These are phyloP conservation scores for Oryzias melastigma DNA, from an alignment of 2,113 vertebrate genomes.

Conservation along the genomic window DNA sequence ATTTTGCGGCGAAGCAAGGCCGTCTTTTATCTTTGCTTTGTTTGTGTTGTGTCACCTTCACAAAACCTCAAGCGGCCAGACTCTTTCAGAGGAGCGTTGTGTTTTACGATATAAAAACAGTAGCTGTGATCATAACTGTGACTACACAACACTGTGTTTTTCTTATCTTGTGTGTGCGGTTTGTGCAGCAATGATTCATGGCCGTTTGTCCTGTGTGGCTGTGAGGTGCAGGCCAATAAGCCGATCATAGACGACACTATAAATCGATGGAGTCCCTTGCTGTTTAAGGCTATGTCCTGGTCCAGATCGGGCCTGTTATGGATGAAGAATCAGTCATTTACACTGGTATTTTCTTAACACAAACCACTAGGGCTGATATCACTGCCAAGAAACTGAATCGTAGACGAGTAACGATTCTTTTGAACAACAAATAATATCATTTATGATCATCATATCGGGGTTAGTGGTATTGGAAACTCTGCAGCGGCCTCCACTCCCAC, in stretches of 20 bases:
- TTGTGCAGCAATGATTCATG: slow-evolving; percentile 49
- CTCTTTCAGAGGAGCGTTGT: slow-evolving; percentile 27
- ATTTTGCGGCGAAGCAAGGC: slow-evolving; percentile 30
- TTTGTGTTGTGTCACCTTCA: slow-evolving; percentile 42
- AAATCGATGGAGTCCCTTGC: slow-evolving; percentile 73
- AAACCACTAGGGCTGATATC: neutral
- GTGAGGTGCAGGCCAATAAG: slow-evolving; percentile 68
- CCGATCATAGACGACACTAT: slow-evolving; percentile 67
- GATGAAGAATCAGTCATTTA: slow-evolving; percentile 62
- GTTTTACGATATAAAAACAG: slow-evolving; percentile 21
- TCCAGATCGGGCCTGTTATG: slow-evolving; percentile 61
- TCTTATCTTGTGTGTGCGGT: slow-evolving; percentile 38
- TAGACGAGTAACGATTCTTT: too few species aligned
- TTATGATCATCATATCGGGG: too few species aligned
- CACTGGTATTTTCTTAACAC: neutral
- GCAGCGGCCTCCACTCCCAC: too few species aligned
- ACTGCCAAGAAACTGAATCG: too few species aligned
- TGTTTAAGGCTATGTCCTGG: slow-evolving; percentile 62
- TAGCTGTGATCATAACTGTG: slow-evolving; percentile 51
- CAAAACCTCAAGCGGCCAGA: slow-evolving; percentile 22
- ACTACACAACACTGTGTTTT: slow-evolving; percentile 48
- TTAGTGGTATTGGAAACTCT: too few species aligned
- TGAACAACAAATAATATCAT: too few species aligned
- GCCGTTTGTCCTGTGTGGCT: slow-evolving; percentile 59
- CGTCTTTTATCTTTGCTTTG: slow-evolving; percentile 29